A percentile compares a stretch with the other conserved stretches of the same genome.
Conservation (phyloP, 2,113 vertebrate genomes). For the Corapipo altera region DNA sequence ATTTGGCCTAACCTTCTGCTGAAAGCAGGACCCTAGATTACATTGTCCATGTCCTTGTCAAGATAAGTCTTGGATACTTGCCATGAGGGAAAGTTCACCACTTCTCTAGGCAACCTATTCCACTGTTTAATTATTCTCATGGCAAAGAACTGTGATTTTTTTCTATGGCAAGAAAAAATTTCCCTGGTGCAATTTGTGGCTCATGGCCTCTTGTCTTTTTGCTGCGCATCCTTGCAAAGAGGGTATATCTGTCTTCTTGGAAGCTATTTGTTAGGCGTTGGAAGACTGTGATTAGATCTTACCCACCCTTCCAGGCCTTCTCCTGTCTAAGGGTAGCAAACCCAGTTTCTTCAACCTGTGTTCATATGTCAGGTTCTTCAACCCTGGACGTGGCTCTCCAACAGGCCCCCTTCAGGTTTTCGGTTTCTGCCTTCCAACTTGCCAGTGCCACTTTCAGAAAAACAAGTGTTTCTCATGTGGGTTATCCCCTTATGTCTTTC, state of each 20-base stretch:
- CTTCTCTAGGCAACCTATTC: background rate
- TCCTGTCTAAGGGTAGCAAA: background rate
- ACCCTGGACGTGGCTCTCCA: background rate
- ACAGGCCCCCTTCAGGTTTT: background rate
- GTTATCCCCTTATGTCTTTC: background rate
- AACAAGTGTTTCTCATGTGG: background rate
- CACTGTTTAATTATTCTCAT: background rate
- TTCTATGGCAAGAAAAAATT: background rate
- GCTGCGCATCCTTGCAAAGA: background rate
- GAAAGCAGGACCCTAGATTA: background rate
- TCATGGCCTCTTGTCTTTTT: background rate
- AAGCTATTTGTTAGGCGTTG: background rate
- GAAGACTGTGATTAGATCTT: background rate
- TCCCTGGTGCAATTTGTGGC: background rate
- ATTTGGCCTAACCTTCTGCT: background rate
- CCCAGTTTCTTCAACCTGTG: background rate
- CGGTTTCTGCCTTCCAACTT: background rate
- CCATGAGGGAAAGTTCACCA: background rate
- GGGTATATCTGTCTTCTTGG: background rate
- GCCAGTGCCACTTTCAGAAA: background rate
- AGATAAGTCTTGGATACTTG: background rate
- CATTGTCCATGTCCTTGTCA: background rate
- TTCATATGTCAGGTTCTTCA: background rate
- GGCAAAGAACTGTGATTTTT: background rate
- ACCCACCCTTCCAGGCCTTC: background rate